phyloP scores from a whole-genome alignment of 2,113 vertebrate species.

The Galemys pyrenaicus region DNA sequence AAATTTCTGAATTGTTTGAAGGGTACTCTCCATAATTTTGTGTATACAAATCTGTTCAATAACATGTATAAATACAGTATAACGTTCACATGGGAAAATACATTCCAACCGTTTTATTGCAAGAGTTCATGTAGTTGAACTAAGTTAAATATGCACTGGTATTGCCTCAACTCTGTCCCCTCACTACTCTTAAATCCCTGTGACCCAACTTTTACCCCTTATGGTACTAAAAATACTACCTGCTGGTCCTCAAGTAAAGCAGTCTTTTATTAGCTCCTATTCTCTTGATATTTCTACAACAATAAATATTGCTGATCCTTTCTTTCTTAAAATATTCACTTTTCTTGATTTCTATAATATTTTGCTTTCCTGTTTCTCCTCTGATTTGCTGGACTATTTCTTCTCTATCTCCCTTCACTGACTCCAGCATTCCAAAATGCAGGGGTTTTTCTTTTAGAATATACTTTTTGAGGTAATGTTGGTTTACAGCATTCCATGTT shows the following conservation, averaged over 20 bases:
- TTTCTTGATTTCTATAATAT: neutral
- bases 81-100: neutral
- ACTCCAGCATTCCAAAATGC: neutral
- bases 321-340: constrained; percentile 47
- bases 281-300: neutral
- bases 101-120: neutral
- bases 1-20: neutral
- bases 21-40: neutral
- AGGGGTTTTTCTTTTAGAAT: neutral
- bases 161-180: neutral
- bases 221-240: neutral
- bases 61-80: neutral
- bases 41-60: neutral
- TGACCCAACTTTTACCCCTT: neutral
- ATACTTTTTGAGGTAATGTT: too few species aligned
- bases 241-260: constrained; percentile 13
- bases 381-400: constrained; percentile 23
- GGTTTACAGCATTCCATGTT: too few species aligned
- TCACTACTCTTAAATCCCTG: neutral
- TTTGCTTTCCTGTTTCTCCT: constrained; percentile 13
- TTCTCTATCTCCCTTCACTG: neutral
- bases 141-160: neutral
- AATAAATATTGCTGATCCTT: neutral
- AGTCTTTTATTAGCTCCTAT: neutral
- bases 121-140: neutral